Evolutionary conservation across 2,797 vertebrate genomes (phyloP), one percentile per base, ranked within the genome.

Genomic region (Nannoperca obscura): DNA sequence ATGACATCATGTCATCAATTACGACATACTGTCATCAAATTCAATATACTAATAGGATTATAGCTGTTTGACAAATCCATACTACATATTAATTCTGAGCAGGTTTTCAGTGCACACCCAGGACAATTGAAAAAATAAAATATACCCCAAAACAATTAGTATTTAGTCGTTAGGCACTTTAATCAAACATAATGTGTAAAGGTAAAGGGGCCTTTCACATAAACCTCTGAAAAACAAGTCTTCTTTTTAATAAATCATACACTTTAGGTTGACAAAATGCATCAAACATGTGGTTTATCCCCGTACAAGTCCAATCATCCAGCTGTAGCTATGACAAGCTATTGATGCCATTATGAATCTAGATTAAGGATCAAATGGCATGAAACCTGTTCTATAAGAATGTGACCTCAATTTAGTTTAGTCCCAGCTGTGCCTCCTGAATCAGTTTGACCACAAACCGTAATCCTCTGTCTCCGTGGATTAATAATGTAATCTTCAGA

Each of bases 401-500:
- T 86, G 60, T 82, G 83, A 91, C 90, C 88, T 90, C 83, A 80
- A 80, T 88, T 88, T 88, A 85, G 52, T 81, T 84, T 81, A 27
- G 74, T 83, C 84, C 86, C 81, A 81, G 86, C 76, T 88, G 87
- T 75, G 79, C 77, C 80, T 71, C 67, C 75, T 34, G 63, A 85
- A 72, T 84, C 65, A 60, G 68, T 68, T 27, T 5, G 34, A 81
- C 74, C 79, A 64, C 78, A 85, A 85, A 80, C 72, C 42, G 17
- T 91, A 93, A 93, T 93, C 91, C 89, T 67, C 76, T 4, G 38
- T 82, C 74, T 88, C 72, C 24, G 20, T 86, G 88, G 90, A 92
- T 90, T 92, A 91, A 88, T 89, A 86, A 83, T 82, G 86, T 90
- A 88, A 93, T 92, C 90, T 89, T 88, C 82, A 60, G 58, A 59